Percentiles rank a stretch among this genome's conserved stretches.
Conservation (phyloP, 2,113 vertebrate species). For the Melanerpes formicivorus region DNA sequence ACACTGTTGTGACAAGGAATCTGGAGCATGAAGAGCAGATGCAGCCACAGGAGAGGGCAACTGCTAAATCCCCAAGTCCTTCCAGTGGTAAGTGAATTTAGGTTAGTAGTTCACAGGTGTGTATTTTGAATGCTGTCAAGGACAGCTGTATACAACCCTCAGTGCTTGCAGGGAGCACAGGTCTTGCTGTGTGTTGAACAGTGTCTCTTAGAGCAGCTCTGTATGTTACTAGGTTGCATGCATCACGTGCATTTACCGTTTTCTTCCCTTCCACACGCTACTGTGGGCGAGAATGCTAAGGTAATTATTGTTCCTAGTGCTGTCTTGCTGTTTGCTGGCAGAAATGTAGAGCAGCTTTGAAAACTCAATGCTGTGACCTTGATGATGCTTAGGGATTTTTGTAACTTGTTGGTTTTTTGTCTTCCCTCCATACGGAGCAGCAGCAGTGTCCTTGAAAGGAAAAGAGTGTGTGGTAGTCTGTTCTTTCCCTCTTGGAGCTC, state of each 20-base stretch:
- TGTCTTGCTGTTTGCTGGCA: background rate
- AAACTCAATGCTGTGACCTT: background rate
- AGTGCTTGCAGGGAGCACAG: background rate
- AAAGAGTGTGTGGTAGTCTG: background rate
- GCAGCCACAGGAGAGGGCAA: conserved; percentile 28
- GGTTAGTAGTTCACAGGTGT: background rate
- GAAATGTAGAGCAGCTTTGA: background rate
- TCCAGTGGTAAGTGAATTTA: conserved; percentile 83
- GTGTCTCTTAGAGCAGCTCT: background rate
- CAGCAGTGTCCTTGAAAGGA: background rate
- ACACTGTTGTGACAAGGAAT: background rate
- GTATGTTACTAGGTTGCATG: background rate
- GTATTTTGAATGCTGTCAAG: background rate
- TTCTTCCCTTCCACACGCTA: background rate
- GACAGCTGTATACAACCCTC: background rate
- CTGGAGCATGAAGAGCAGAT: conserved; percentile 22
- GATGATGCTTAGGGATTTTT: background rate
- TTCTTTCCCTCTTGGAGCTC: background rate
- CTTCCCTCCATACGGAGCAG: background rate
- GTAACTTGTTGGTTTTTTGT: background rate
- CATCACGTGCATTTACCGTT: background rate
- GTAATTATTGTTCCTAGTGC: background rate
- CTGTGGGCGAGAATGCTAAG: background rate
- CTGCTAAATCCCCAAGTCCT: conserved; percentile 74
- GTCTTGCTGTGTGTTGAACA: background rate